These are phyloP conservation scores for Poeciliopsis gracilis DNA, from an alignment of 2,797 vertebrate genomes.

Conservation along the genomic window DNA sequence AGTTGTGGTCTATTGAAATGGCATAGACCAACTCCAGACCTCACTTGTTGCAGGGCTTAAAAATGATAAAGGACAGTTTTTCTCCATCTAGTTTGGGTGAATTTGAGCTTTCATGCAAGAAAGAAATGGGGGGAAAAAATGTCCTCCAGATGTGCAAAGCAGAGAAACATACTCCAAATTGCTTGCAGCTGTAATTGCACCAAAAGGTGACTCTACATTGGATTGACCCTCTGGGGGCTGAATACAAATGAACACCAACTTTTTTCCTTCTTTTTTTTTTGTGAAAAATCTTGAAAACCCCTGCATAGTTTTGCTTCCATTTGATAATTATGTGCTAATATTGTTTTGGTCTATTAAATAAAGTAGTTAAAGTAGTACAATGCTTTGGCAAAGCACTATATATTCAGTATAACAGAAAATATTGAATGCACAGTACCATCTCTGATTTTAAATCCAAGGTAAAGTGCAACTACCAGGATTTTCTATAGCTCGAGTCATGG, in stretches of 20 bases:
- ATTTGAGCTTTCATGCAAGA: neutral
- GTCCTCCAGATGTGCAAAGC: neutral
- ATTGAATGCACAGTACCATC: neutral
- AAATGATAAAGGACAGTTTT: neutral
- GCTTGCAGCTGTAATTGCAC: neutral
- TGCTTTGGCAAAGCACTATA: neutral
- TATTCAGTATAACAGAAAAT: neutral
- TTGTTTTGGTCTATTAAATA: neutral
- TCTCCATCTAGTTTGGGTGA: neutral
- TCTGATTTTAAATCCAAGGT: neutral
- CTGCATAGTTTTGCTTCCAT: neutral
- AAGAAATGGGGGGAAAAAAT: neutral
- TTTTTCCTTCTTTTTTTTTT: neutral
- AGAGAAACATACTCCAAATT: neutral
- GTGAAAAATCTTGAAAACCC: neutral
- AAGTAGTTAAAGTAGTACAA: neutral
- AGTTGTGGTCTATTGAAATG: neutral
- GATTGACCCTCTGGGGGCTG: neutral
- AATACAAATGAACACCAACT: neutral
- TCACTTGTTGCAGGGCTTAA: neutral
- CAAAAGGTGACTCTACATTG: neutral
- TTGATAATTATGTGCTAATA: neutral
- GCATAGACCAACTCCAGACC: neutral
- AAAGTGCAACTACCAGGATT: neutral
- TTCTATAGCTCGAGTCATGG: slow-evolving; percentile 8